Evolutionary conservation across 2,797 vertebrate species (phyloP), one percentile per base, ranked within the genome.

Genomic region (Pantherophis vulpinus): DNA sequence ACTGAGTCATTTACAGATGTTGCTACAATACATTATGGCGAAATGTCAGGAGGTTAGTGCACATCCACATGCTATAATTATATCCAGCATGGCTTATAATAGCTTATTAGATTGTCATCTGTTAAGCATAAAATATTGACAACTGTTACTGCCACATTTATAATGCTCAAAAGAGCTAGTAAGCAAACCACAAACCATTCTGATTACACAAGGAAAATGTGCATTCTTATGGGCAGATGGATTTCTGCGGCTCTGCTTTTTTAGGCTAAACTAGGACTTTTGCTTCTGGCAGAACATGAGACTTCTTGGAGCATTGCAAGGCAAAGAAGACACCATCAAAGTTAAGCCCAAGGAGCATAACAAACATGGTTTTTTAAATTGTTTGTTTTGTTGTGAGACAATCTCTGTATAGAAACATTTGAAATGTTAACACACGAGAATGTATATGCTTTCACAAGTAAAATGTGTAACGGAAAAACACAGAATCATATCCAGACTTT

Each of bases 41-140:
- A 95, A 95, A 94, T 94, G 92, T 10, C 95, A n/a, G 27, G 94
- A 95, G 95, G 95, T 94, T 90, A 95, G 92, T 93, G 91, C 94
- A 87, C 91, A 94, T 94, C 89, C 86, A 91, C 70, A 92, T 61
- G 25, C 94, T 94, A 79, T 94, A 96, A 97, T 95, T 95, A 91
- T 55, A 90, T 10, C 86, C 95, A 91, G 56, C 51, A 90, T 95
- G 94, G 70, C 94, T 97, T 95, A 83, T 96, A 96, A 95, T 94
- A 95, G 95, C 94, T 96, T 95, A 95, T 96, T 96, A 95, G 95
- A 89, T 95, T 94, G 95, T 94, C 95, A 96, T 95, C 96, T 93
- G 94, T 95, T 97, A 95, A 95, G 96, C 95, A 90, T 91, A 94
- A 95, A 95, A 95, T 94, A 93, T 87, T 87, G 95, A 95, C 97